Base-by-base conservation (phyloP, 1,140 invertebrate species). In the Coenobita brevimanus region DNA sequence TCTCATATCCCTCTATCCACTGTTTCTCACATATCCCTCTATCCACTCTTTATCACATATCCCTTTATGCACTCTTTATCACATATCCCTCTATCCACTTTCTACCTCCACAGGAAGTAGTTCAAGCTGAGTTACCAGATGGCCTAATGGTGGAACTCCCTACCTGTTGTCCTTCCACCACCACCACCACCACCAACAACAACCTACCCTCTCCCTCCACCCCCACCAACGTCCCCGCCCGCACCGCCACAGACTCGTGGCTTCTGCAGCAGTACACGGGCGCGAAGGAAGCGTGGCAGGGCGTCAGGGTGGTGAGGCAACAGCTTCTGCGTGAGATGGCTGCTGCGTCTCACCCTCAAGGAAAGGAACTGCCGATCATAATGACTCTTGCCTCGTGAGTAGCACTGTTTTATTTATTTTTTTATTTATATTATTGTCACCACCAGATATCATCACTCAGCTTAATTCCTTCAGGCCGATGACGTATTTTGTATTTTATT, bases 231-330 rank as follows among this genome's bases (percentile, higher is more conserved):
- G 21, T 30, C 1, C 30, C 46, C 6, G 30, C 33, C 24, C 71
- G 83, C 27, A 60, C 73, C 10, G 71, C 83, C 30, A 57, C 83
- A 13, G 83, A 86, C 21, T 86, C 83, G 0, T 86, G 83, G 83
- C 71, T 78, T 15, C 75, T 86, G 1, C 73, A 86, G 57, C 75
- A 76, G 4, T 27, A 67, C 30, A 33, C 73, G 13, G 69, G 54
- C 15, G 41, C 73, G 3, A n/a, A 64, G 83, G 69, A 79, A 60
- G 4, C 64, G 3, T 86, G 83, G 83, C 13, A 86, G 41, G 60
- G 73, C 4, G 57, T 43, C 17, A 78, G 36, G 50, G 62, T 79
- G 6, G 83, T 86, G 13, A 38, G 27, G 21, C 71, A 46, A 30
- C 73, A 86, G 60, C 57, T 86, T 13, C 43, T 86, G n/a, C 38